phyloP scores from a whole-genome alignment of 2,888 invertebrate species.

The Loripinus fragilis region DNA sequence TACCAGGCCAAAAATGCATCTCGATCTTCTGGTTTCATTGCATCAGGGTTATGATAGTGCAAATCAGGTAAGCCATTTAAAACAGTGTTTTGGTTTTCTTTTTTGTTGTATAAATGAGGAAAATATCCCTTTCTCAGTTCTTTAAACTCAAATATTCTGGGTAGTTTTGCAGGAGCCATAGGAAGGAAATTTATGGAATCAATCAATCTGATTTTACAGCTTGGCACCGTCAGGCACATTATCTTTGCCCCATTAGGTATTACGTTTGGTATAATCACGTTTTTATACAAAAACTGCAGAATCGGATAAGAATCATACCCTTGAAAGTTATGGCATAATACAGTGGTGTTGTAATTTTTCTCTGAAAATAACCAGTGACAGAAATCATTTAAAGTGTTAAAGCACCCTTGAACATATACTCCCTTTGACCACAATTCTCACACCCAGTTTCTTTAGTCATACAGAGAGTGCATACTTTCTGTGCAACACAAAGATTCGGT shows the following conservation, averaged over 20 bases:
- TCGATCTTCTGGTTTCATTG: constrained; percentile 32
- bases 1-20: constrained; percentile 29
- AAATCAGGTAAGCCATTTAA: constrained; percentile 29
- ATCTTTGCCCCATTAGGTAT: constrained; percentile 13
- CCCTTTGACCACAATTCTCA: constrained; percentile 19
- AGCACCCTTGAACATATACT: constrained; percentile 22
- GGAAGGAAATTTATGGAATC: constrained; percentile 16
- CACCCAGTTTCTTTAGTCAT: background rate
- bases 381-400: constrained; percentile 4
- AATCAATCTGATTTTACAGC: background rate
- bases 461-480: constrained; percentile 16
- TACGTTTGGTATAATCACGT: constrained; percentile 12
- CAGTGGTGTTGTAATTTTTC: constrained; percentile 23
- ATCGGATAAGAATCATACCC: constrained; percentile 19
- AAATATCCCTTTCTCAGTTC: constrained; percentile 40
- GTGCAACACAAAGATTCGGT: constrained; percentile 26
- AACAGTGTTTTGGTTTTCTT: constrained; percentile 12
- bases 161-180: constrained; percentile 5
- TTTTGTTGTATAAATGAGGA: constrained; percentile 28
- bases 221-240: constrained; percentile 20
- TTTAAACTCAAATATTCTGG: background rate
- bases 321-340: constrained; percentile 30
- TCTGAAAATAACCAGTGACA: constrained; percentile 37
- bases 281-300: constrained; percentile 11
- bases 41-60: constrained; percentile 29